phyloP scores from a whole-genome alignment of 2,797 vertebrate genomes.

The Anniella stebbinsi region DNA sequence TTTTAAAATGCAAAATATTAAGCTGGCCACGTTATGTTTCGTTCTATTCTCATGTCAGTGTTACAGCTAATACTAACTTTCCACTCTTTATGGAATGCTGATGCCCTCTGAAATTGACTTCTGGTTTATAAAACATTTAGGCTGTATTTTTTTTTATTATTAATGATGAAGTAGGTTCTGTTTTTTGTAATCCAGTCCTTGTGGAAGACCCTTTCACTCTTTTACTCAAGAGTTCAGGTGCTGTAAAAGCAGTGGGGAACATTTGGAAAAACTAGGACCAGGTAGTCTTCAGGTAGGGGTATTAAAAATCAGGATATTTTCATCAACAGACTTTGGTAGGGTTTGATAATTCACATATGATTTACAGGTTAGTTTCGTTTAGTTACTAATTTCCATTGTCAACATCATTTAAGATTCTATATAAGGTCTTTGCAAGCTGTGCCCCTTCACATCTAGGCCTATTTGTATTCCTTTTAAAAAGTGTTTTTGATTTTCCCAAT shows the following conservation, averaged over 20 bases:
- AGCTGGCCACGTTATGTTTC: conserved; percentile 40
- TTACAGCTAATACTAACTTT: conserved; percentile 40
- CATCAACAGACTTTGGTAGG: neutral
- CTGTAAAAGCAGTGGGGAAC: neutral
- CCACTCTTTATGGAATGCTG: conserved; percentile 44
- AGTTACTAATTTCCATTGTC: neutral
- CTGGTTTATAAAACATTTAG: conserved; percentile 37
- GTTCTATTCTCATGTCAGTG: conserved; percentile 49
- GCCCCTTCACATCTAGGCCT: neutral
- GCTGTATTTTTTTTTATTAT: conserved; percentile 31
- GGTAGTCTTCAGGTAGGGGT: neutral
- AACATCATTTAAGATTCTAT: neutral
- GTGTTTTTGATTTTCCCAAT: neutral
- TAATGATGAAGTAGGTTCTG: conserved; percentile 26
- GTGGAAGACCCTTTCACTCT: neutral
- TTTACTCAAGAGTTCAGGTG: neutral
- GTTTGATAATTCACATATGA: neutral
- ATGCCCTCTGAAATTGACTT: conserved; percentile 56
- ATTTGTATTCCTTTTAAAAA: conserved; percentile 33
- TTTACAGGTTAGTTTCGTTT: neutral
- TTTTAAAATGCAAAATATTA: conserved; percentile 28
- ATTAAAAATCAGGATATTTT: neutral
- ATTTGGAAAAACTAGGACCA: neutral
- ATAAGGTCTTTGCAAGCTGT: conserved; percentile 10
- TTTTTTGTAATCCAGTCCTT: neutral